Evolutionary conservation across 2,113 vertebrate species (phyloP), one percentile per base, ranked within the genome.

Genomic region (Cavia porcellus): DNA sequence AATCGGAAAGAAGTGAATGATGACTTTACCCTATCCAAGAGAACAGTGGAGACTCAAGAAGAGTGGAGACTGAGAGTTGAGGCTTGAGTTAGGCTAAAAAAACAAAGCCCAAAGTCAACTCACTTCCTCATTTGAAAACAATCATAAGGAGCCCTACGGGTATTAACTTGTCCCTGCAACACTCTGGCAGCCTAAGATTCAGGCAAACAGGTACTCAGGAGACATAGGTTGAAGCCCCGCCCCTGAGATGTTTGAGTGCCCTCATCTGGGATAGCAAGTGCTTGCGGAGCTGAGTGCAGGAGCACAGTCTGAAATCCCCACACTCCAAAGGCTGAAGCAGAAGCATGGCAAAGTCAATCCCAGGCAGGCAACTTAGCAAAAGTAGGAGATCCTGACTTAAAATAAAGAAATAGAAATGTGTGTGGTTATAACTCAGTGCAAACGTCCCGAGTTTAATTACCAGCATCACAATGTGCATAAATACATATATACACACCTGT

Each of bases 151-250:
- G 9, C 38, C 32, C 30, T 86, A 1, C 55, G 30, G 17, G 38
- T 57, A 89, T 52, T 66, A 66, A 15, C 3, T 42, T 68, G 19
- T 19, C 9, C 25, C 0, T 0, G 13, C 17, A 20, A 75, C 19
- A 32, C 24, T 13, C 32, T 19, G 47, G 42, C 4, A 87, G 52
- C 11, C 9, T 47, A 38, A 32, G 28, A 75, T 59, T n/a, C 38
- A 83, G 55, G 35, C 20, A 38, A 24, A 15, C 66, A 22, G 0
- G 7, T 38, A 59, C 24, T 55, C 72, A n/a, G n/a, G 28, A 19
- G 47, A 68, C 11, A 1, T 3, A n/a, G 28, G 28, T 13, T 1
- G 17, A 8, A 12, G 13, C 8, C 0, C 32, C n/a, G 35, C 25
- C 35, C 32, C 32, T 57, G 50, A 45, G 47, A 45, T 20, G 7